A percentile compares a stretch with the other conserved stretches of the same genome.
These are phyloP conservation scores for Trichogramma dendrolimi DNA, from an alignment of 2,888 invertebrate genomes.

Conservation along the genomic window DNA sequence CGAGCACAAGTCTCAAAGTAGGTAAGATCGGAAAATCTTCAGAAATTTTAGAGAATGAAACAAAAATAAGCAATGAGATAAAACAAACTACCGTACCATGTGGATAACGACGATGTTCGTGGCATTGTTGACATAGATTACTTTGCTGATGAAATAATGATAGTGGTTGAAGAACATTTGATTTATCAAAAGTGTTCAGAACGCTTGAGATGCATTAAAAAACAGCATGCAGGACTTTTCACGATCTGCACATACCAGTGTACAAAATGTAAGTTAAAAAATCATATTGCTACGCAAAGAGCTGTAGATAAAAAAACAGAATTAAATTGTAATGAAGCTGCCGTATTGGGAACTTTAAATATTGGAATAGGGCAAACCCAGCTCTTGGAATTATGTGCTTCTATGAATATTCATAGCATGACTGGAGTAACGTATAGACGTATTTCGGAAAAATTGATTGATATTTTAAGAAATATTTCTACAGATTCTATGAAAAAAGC, in stretches of 20 bases:
- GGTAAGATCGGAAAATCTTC: too few species aligned
- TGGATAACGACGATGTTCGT: too few species aligned
- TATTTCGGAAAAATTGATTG: too few species aligned
- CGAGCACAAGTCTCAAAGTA: too few species aligned
- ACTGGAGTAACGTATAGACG: conserved; percentile 7
- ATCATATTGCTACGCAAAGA: background rate
- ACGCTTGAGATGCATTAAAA: background rate
- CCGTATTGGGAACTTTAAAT: conserved; percentile 26
- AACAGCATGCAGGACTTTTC: background rate
- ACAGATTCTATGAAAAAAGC: conserved; percentile 14
- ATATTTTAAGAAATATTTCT: too few species aligned
- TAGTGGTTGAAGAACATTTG: background rate
- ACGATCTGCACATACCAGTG: background rate
- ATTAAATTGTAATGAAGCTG: conserved; percentile 23
- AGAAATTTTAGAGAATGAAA: too few species aligned
- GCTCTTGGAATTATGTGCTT: conserved; percentile 26
- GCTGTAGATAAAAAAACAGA: background rate
- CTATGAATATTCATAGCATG: conserved; percentile 28
- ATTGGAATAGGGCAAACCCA: conserved; percentile 30
- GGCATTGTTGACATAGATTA: background rate
- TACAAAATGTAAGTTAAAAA: background rate
- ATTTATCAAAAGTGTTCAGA: background rate
- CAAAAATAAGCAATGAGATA: too few species aligned
- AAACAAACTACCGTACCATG: too few species aligned
- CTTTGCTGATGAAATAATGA: background rate